These are phyloP conservation scores for Cerastis leucographa DNA, from an alignment of 2,888 invertebrate species.

Conservation along the genomic window DNA sequence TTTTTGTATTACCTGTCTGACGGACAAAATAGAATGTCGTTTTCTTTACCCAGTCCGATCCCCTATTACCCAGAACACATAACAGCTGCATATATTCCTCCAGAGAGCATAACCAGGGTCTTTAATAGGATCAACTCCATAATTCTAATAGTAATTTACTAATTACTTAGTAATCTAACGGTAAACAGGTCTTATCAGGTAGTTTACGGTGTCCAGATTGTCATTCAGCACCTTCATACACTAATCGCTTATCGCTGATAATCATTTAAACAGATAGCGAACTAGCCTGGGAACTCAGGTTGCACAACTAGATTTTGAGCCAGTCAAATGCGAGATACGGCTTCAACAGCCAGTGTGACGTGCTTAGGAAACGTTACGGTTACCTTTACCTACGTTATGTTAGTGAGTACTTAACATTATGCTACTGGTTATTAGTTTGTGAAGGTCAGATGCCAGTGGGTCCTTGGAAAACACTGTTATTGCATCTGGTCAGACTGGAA, in stretches of 20 bases:
- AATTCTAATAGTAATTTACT: constrained; percentile 39
- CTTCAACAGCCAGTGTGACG: constrained; percentile 17
- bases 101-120: neutral
- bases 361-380: constrained; percentile 28
- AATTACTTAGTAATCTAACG: constrained; percentile 37
- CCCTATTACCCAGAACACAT: too few species aligned
- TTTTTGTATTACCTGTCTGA: too few species aligned
- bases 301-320: constrained; percentile 30
- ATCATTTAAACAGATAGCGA: constrained; percentile 48
- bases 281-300: neutral
- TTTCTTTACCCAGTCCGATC: too few species aligned
- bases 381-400: neutral
- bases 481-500: neutral
- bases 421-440: neutral
- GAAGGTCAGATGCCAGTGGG: constrained; percentile 9
- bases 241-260: constrained; percentile 54
- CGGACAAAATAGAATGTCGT: too few species aligned
- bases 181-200: constrained; percentile 44
- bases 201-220: constrained; percentile 44
- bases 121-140: constrained; percentile 6
- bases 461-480: constrained; percentile 15
- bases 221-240: constrained; percentile 48
- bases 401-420: neutral
- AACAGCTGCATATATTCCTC: neutral
- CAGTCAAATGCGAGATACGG: neutral